These are phyloP conservation scores for Lophotis ruficrista DNA, from an alignment of 2,113 vertebrate genomes.

Conservation along the genomic window DNA sequence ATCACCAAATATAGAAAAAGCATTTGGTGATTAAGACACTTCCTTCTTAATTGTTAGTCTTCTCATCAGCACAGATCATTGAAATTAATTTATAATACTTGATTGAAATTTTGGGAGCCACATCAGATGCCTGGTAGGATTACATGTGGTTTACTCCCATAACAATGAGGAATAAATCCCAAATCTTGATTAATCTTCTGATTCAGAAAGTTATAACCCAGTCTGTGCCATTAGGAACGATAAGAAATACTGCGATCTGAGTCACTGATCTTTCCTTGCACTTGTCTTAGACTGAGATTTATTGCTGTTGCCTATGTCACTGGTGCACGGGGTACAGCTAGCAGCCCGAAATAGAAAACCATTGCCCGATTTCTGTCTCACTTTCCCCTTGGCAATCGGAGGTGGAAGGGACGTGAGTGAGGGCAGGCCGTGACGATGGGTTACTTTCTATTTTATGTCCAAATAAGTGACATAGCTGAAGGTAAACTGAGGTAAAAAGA, in stretches of 20 bases:
- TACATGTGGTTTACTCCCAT: not conserved
- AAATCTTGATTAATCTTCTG: not conserved
- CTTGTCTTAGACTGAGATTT: not conserved
- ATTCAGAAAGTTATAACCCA: not conserved
- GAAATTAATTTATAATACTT: not conserved
- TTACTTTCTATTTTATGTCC: not conserved
- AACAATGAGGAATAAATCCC: not conserved
- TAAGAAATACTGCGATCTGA: not conserved
- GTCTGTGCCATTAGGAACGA: not conserved
- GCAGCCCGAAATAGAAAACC: not conserved
- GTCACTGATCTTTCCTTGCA: not conserved
- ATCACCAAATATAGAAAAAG: not conserved
- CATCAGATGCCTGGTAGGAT: not conserved
- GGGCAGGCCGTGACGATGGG: not conserved
- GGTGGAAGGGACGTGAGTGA: not conserved
- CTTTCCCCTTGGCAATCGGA: not conserved
- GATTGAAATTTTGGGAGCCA: not conserved
- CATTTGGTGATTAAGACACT: not conserved
- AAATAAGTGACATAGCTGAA: not conserved
- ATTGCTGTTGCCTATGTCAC: not conserved
- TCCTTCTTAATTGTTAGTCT: not conserved
- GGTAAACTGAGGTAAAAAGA: not conserved
- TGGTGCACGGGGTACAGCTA: not conserved
- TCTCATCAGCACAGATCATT: not conserved
- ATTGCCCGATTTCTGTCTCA: not conserved